Conservation (phyloP, 1,140 invertebrate species). For the Augochlora pura region DNA sequence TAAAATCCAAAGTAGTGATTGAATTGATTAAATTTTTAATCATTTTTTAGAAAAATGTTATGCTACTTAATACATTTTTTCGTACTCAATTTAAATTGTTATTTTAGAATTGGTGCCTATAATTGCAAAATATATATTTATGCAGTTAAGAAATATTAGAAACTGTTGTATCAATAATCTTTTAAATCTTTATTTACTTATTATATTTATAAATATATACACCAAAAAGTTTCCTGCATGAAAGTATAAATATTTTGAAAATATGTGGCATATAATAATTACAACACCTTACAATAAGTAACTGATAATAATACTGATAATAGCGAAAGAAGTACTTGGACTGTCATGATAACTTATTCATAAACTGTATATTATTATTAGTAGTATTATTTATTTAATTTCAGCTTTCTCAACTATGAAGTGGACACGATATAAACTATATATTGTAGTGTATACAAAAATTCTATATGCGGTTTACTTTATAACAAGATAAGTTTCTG, state of each 20-base stretch:
- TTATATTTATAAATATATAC: neutral
- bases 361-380: too few species aligned
- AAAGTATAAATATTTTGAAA: too few species aligned
- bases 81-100: neutral
- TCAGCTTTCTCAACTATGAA: too few species aligned
- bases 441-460: constrained; percentile 21
- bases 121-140: neutral
- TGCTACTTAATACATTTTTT: neutral
- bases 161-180: neutral
- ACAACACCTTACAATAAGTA: neutral
- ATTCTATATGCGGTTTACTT: constrained; percentile 2
- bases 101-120: neutral
- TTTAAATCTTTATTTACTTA: neutral
- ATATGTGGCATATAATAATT: neutral
- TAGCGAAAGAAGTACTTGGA: neutral
- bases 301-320: neutral
- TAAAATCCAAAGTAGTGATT: constrained; percentile 43
- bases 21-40: neutral
- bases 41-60: neutral
- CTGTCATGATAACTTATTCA: neutral
- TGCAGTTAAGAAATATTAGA: neutral
- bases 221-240: too few species aligned
- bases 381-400: too few species aligned
- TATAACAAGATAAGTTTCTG: neutral
- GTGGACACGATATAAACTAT: neutral